Conservation (phyloP, 35 echinoderm and acorn worm species). For the Eucidaris tribuloides region DNA sequence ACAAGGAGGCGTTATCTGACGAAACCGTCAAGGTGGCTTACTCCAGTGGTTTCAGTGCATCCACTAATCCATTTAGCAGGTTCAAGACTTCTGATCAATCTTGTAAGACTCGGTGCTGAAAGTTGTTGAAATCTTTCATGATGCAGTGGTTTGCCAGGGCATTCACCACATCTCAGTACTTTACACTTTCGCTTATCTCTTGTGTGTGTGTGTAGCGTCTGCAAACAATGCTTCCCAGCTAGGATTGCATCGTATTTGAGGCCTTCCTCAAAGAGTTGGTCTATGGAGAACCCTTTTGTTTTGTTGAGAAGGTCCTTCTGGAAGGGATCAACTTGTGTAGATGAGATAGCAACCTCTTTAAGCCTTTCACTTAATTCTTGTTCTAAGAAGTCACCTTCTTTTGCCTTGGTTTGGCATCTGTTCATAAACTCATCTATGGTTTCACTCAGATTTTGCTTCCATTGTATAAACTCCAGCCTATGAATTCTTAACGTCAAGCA, state of each 20-base stretch:
- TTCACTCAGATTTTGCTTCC: not conserved
- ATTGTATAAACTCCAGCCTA: conserved; percentile 22
- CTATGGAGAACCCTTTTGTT: conserved; percentile 25
- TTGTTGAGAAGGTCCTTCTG: conserved; percentile 46
- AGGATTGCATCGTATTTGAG: conserved; percentile 37
- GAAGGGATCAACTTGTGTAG: conserved; percentile 3
- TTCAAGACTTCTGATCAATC: too few relatives aligned
- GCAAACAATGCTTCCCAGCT: conserved; percentile 12
- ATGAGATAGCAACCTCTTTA: conserved; percentile 28
- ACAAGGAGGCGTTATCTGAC: too few relatives aligned
- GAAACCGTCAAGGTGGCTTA: too few relatives aligned
- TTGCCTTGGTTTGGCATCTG: conserved; percentile 30
- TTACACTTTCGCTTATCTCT: too few relatives aligned
- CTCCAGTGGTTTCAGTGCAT: too few relatives aligned
- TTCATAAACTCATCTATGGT: conserved; percentile 41
- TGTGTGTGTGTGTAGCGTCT: too few relatives aligned
- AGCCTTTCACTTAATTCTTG: conserved; percentile 18
- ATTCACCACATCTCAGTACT: too few relatives aligned
- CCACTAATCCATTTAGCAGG: too few relatives aligned
- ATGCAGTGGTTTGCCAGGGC: too few relatives aligned
- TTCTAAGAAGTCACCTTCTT: conserved; percentile 13
- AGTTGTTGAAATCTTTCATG: too few relatives aligned
- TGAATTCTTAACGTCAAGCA: conserved; percentile 46
- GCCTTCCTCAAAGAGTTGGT: conserved; percentile 6
- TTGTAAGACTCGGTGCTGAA: too few relatives aligned